These are phyloP conservation scores for Manacus vitellinus DNA, from an alignment of 2,113 vertebrate genomes.

Conservation along the genomic window DNA sequence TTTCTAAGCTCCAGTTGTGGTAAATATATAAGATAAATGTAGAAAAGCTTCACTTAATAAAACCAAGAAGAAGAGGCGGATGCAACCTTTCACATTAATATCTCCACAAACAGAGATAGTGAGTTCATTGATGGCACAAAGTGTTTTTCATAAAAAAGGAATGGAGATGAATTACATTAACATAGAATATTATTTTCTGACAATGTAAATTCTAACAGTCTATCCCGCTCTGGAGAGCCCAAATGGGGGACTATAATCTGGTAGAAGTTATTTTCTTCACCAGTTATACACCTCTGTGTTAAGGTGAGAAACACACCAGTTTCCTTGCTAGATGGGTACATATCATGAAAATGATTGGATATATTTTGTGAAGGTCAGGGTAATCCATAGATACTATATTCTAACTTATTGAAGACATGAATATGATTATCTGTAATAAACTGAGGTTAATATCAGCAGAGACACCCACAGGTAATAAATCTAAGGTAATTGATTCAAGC, in stretches of 20 bases:
- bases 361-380: background rate
- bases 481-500: background rate
- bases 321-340: background rate
- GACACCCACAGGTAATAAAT: background rate
- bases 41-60: background rate
- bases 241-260: background rate
- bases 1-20: background rate
- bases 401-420: background rate
- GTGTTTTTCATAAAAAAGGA: background rate
- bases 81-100: background rate
- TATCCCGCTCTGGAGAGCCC: background rate
- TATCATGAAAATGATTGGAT: background rate
- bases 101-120: background rate
- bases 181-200: background rate
- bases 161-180: background rate
- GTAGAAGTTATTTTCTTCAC: background rate
- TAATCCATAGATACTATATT: background rate
- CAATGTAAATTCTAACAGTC: background rate
- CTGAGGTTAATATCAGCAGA: background rate
- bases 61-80: background rate
- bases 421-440: slow-evolving; percentile 15
- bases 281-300: background rate
- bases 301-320: background rate
- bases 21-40: background rate
- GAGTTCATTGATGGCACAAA: background rate